These are phyloP conservation scores for Sebastes umbrosus DNA, from an alignment of 2,797 vertebrate genomes.

Conservation along the genomic window DNA sequence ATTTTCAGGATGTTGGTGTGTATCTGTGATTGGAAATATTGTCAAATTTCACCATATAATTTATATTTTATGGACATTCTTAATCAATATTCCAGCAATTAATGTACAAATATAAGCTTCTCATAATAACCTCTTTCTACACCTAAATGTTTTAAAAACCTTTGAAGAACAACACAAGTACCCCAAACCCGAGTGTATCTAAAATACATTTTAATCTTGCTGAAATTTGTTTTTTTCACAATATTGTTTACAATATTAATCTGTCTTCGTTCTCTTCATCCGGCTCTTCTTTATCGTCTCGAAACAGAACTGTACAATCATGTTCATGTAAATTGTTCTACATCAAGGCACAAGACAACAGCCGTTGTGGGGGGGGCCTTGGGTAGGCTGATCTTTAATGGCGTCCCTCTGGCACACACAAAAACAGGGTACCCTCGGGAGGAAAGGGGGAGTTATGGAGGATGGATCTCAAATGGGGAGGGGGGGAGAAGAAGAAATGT, in stretches of 20 bases:
- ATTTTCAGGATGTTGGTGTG: not conserved
- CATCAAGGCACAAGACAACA: conserved; percentile 89
- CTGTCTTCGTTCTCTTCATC: conserved; percentile 62
- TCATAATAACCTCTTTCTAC: conserved; percentile 24
- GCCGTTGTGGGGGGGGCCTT: conserved; percentile 80
- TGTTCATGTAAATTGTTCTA: conserved; percentile 86
- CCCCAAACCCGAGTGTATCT: conserved; percentile 89
- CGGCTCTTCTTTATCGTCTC: conserved; percentile 63
- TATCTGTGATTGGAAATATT: conserved; percentile 1
- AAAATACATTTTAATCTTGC: conserved; percentile 96
- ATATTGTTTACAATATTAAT: conserved; percentile 81
- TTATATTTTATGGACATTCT: conserved; percentile 4
- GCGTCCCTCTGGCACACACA: conserved; percentile 78
- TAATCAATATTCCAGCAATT: conserved; percentile 20
- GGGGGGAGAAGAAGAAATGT: conserved; percentile 74
- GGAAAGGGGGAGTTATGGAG: conserved; percentile 25
- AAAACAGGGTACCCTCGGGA: conserved; percentile 46
- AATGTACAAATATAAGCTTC: conserved; percentile 45
- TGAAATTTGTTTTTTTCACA: conserved; percentile 86
- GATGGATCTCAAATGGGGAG: conserved; percentile 44
- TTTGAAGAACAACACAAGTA: conserved; percentile 83
- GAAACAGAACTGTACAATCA: conserved; percentile 89
- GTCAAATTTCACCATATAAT: not conserved
- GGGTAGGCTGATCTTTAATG: conserved; percentile 82
- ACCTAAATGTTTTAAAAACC: conserved; percentile 36